Evolutionary conservation across 2,888 invertebrate species (phyloP).

Genomic region (Acanthacorydalis orientalis): DNA sequence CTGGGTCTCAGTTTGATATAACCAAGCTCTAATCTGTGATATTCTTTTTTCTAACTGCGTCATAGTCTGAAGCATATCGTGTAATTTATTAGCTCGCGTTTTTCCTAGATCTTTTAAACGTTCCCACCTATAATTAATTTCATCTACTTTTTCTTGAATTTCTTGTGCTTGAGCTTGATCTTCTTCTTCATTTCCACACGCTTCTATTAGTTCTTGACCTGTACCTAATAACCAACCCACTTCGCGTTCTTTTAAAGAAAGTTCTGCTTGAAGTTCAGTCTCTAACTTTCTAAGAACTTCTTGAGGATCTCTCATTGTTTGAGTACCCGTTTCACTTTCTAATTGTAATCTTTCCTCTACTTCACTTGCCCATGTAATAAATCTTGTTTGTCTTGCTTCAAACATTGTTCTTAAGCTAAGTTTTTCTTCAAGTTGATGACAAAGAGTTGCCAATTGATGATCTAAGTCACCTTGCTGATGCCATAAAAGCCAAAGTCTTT

Average conservation of each 20-base stretch:
- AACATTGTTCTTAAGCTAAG: conserved; percentile 54
- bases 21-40: conserved; percentile 51
- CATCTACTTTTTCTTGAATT: conserved; percentile 35
- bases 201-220: conserved; percentile 45
- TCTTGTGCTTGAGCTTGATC: conserved; percentile 38
- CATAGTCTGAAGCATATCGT: conserved; percentile 54
- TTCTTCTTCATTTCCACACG: conserved; percentile 45
- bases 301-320: conserved; percentile 43
- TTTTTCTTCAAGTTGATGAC: conserved; percentile 57
- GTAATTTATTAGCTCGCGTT: conserved; percentile 51
- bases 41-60: conserved; percentile 52
- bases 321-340: conserved; percentile 30
- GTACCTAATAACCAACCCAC: conserved; percentile 59
- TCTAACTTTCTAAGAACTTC: conserved; percentile 54
- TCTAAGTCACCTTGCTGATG: conserved; percentile 71
- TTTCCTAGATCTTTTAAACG: conserved; percentile 45
- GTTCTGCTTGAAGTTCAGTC: conserved; percentile 58
- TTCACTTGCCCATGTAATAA: conserved; percentile 52
- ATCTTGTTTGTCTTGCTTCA: conserved; percentile 43
- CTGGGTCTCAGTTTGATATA: conserved; percentile 54
- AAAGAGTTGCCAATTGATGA: conserved; percentile 54
- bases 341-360: conserved; percentile 43
- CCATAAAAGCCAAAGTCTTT: conserved; percentile 58
- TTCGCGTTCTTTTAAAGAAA: conserved; percentile 58
- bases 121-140: conserved; percentile 51